Evolutionary conservation across 2,888 invertebrate genomes (phyloP), one percentile per base, ranked within the genome.

Genomic region (Leuctra nigra): DNA sequence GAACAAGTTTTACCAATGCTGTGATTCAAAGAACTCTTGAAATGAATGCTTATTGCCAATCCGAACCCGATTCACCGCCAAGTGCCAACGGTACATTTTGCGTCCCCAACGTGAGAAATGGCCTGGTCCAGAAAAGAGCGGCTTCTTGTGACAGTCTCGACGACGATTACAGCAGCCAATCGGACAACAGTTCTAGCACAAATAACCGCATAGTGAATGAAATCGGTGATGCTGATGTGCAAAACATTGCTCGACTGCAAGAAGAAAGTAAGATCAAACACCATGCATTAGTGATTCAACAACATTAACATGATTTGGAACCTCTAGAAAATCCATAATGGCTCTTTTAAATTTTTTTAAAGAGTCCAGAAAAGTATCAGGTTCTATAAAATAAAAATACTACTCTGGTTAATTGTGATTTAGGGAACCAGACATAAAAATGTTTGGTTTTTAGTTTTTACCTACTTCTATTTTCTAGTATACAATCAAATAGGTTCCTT

Each of bases 201-300:
- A 18, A n/a, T 18, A 41, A 41, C 18, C 18, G 41, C 41, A 16
- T 16, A 11, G 20, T 6, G n/a, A 41, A 41, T 16, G 36, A 36
- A 4, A 16, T n/a, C n/a, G n/a, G n/a, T n/a, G 29, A 6, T 29
- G 29, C 7, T 11, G 62, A 62, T 54, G 60, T 62, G 4, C 61
- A 60, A 24, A 60, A 57, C 18, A 62, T 62, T 48, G 62, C 62
- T 7, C 55, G 61, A n/a, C 52, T 62, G n/a, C 62, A 62, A 46
- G 62, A 62, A 54, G 58, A 62, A 53, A 62, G 61, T 62, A 47
- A 60, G 61, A 29, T 11, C n/a, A n/a, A n/a, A n/a, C n/a, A n/a
- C n/a, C n/a, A n/a, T n/a, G n/a, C n/a, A n/a, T n/a, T n/a, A n/a
- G n/a, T n/a, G n/a, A n/a, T n/a, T n/a, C n/a, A n/a, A n/a, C n/a